Evolutionary conservation across 2,888 invertebrate genomes (phyloP).

Genomic region (Strigamia crassipes): DNA sequence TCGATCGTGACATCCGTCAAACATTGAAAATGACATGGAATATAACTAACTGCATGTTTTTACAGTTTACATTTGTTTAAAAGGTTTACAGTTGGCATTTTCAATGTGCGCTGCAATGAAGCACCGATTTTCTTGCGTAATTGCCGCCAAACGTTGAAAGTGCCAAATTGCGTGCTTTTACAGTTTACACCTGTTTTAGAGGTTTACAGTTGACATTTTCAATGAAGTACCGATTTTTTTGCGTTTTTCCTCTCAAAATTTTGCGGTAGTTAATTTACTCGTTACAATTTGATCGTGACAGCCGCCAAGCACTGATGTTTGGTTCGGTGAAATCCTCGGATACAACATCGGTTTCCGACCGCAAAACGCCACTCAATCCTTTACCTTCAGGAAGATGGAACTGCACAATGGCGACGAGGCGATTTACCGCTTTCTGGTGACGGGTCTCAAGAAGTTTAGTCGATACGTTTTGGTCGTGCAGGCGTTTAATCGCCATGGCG

Average conservation of each 20-base stretch:
- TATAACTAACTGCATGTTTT: not conserved
- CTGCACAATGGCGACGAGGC: slow-evolving; percentile 72
- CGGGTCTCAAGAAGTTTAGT: slow-evolving; percentile 90
- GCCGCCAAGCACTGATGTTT: slow-evolving; percentile 83
- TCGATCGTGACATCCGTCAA: no score
- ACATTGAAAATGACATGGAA: no score
- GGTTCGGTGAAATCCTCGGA: slow-evolving; percentile 90
- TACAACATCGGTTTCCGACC: slow-evolving; percentile 89
- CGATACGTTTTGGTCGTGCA: slow-evolving; percentile 96
- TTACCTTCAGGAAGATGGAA: slow-evolving; percentile 45
- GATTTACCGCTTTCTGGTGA: slow-evolving; percentile 84
- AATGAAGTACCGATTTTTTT: not conserved
- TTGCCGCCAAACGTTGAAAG: not conserved
- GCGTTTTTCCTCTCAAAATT: not conserved
- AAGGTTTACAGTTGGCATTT: no score
- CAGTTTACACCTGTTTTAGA: no score
- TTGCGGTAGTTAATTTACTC: not conserved
- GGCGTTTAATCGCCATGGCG: slow-evolving; percentile 70
- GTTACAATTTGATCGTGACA: slow-evolving; percentile 56
- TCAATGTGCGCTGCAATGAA: no score
- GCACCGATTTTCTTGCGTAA: not conserved
- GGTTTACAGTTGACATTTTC: no score
- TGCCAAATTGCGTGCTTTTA: not conserved
- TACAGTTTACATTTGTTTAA: no score
- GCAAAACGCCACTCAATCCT: slow-evolving; percentile 45